Evolutionary conservation across 2,888 invertebrate genomes (phyloP).

Genomic region (Rhorus exstirpatorius): DNA sequence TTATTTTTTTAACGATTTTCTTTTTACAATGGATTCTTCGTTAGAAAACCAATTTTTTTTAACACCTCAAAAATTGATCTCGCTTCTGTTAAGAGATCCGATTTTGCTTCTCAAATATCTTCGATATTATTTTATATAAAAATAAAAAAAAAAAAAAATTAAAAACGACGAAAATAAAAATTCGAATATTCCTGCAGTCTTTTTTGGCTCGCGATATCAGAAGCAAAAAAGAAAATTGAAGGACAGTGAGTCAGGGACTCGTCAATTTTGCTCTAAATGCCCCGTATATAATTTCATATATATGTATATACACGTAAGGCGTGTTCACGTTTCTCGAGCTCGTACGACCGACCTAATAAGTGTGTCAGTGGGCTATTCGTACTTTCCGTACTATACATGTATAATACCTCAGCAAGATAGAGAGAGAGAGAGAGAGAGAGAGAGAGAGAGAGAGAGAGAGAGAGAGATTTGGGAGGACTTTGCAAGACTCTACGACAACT

Average conservation of each 20-base stretch:
- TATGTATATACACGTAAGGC: conserved; percentile 13
- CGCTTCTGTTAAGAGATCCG: too few species aligned
- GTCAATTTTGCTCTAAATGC: not conserved
- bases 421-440: not conserved
- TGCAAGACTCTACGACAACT: not conserved
- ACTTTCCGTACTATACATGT: conserved; percentile 9
- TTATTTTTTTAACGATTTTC: too few species aligned
- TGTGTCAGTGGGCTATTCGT: conserved; percentile 69
- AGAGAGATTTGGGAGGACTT: conserved; percentile 14
- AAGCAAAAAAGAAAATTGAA: too few species aligned
- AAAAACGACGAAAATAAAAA: too few species aligned
- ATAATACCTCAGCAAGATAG: too few species aligned
- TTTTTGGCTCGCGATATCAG: too few species aligned
- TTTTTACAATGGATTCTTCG: too few species aligned
- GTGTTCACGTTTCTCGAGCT: conserved; percentile 52
- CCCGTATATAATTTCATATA: not conserved
- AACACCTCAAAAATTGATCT: too few species aligned
- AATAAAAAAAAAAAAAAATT: not conserved
- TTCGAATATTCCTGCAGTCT: too few species aligned
- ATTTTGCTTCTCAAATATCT: too few species aligned
- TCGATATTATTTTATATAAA: not conserved
- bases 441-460: not conserved
- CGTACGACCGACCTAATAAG: conserved; percentile 62
- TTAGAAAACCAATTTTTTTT: too few species aligned
- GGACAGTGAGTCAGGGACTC: too few species aligned